A percentile compares a stretch with the other conserved stretches of the same genome.
Evolutionary conservation across 2,888 invertebrate species (phyloP).

Genomic region (Saturnia japonica): DNA sequence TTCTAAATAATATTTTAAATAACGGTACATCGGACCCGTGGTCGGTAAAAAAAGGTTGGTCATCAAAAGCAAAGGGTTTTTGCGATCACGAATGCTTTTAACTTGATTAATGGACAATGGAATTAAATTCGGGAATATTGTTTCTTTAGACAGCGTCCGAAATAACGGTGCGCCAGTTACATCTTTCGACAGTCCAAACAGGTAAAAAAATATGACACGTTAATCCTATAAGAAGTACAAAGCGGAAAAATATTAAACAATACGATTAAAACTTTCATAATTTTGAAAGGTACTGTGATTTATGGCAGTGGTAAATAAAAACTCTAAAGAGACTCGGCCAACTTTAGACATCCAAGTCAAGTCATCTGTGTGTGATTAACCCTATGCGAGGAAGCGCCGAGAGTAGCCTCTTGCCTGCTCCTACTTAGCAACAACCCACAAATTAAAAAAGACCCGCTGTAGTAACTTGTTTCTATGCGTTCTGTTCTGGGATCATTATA

Average conservation of each 20-base stretch:
- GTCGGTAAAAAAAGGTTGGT: slow-evolving; percentile 68
- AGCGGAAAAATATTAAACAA: not conserved
- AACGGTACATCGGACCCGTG: slow-evolving; percentile 51
- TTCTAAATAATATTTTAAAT: slow-evolving; percentile 62
- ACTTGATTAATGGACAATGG: slow-evolving; percentile 74
- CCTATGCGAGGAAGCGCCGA: not conserved
- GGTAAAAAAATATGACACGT: slow-evolving; percentile 21
- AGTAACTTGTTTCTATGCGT: not conserved
- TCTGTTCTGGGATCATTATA: not conserved
- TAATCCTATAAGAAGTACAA: slow-evolving; percentile 6
- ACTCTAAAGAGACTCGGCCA: not conserved
- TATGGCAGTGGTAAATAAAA: not conserved
- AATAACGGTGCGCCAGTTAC: slow-evolving; percentile 40
- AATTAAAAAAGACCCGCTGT: not conserved
- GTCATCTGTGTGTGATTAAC: no score
- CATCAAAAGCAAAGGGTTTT: slow-evolving; percentile 58
- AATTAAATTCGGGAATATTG: slow-evolving; percentile 57
- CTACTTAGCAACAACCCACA: no score
- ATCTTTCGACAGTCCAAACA: slow-evolving; percentile 44
- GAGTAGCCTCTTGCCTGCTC: not conserved
- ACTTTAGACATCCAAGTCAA: not conserved
- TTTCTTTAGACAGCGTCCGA: slow-evolving; percentile 48
- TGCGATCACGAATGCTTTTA: slow-evolving; percentile 67
- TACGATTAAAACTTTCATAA: not conserved
- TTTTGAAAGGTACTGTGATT: not conserved